Evolutionary conservation across 2,113 vertebrate genomes (phyloP), one percentile per base, ranked within the genome.

Genomic region (Eupsittula cactorum): DNA sequence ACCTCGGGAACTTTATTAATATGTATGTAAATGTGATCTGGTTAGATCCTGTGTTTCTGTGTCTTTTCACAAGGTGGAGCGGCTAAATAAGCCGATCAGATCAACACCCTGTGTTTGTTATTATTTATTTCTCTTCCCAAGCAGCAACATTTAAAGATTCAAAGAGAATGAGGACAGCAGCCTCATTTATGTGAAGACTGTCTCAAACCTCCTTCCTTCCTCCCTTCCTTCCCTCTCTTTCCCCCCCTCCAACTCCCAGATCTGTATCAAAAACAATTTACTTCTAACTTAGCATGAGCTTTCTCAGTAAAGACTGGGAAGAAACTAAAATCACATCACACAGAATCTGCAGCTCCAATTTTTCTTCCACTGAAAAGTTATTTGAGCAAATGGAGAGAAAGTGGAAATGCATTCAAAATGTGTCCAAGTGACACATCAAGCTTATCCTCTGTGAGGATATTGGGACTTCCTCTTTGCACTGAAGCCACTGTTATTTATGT

Each of bases 1-100:
- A 84, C 91, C 93, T 90, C 50, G 95, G 91, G 96, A 92, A 82
- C 89, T 92, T 95, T 93, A 90, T 92, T 95, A 86, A 93, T 88
- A 88, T 91, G 95, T 78, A 82, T 90, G 90, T 92, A 93, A 92
- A 92, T 87, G 85, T n/a, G 96, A 96, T 92, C 89, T 92, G 75
- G 90, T 86, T 88, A 53, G 84, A 82, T 67, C 73, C 85, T 93
- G 84, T 63, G 52, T 16, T 83, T 94, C 53, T 46, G 60, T 91
- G 91, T 65, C 77, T 89, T 86, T 90, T 93, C 82, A 76, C 87
- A 92, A 95, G 93, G 89, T 92, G 96, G 95, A 92, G 88, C 10
- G 96, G 86, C 90, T 90, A 93, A 73, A 60, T 84, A 85, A 92
- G 79, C 86, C 0, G 27, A 95, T 95, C 74, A 78, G 93, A 95